These are phyloP conservation scores for Passer montanus DNA, from an alignment of 2,113 vertebrate species.

Conservation along the genomic window DNA sequence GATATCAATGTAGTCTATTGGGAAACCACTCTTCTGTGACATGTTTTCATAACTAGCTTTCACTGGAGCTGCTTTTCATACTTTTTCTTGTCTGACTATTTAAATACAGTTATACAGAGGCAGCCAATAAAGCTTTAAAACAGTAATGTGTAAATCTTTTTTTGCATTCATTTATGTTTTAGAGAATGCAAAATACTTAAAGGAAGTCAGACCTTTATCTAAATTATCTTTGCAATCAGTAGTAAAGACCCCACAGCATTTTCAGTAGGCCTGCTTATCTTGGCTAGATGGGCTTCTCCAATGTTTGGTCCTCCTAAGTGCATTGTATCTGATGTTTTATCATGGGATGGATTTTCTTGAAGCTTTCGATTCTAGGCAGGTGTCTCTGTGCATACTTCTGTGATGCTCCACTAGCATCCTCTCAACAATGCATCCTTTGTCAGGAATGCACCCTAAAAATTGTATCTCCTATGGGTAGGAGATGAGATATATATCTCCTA, in stretches of 20 bases:
- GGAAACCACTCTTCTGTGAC: slow-evolving; percentile 12
- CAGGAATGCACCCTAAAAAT: background rate
- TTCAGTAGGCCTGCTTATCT: background rate
- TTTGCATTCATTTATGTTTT: background rate
- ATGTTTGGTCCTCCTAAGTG: background rate
- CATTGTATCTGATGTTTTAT: background rate
- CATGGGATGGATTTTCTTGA: background rate
- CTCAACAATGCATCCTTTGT: background rate
- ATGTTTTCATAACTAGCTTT: slow-evolving; percentile 40
- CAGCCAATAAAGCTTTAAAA: background rate
- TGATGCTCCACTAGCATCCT: background rate
- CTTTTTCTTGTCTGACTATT: background rate
- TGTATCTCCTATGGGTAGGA: background rate
- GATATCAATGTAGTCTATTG: background rate
- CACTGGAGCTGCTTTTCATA: background rate
- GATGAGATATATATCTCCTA: background rate
- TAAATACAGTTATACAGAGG: background rate
- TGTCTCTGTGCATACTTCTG: accelerated
- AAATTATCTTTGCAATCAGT: background rate
- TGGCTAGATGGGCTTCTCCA: background rate
- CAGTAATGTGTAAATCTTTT: background rate
- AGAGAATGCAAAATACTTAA: background rate
- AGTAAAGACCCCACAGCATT: background rate
- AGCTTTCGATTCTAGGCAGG: background rate
- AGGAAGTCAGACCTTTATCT: background rate